Percentiles rank a stretch among this genome's conserved stretches.
These are phyloP conservation scores for Chrysodeixis includens DNA, from an alignment of 2,888 invertebrate species.

Conservation along the genomic window DNA sequence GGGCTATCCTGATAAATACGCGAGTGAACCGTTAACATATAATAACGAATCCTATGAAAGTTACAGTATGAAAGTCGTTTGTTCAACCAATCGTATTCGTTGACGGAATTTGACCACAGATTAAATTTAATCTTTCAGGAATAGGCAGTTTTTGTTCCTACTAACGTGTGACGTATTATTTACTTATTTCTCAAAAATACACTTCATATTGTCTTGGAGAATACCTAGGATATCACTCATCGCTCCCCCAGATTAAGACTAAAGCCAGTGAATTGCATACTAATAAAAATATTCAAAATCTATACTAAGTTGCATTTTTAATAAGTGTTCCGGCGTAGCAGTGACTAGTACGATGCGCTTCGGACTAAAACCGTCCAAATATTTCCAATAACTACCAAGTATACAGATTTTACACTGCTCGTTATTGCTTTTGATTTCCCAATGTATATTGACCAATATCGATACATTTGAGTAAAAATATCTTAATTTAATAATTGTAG, in stretches of 20 bases:
- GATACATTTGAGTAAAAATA: slow-evolving; percentile 4
- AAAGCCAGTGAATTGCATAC: slow-evolving; percentile 26
- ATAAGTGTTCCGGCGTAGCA: slow-evolving; percentile 46
- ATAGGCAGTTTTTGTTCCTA: neutral
- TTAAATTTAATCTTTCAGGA: neutral
- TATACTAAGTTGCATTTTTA: slow-evolving; percentile 57
- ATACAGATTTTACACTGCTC: slow-evolving; percentile 1
- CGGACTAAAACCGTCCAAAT: slow-evolving; percentile 26
- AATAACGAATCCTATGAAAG: too few species aligned
- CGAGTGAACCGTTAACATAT: too few species aligned
- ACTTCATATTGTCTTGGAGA: slow-evolving; percentile 63
- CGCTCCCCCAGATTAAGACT: slow-evolving; percentile 40
- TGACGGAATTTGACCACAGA: neutral
- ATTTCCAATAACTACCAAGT: slow-evolving; percentile 13
- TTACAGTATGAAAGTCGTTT: too few species aligned
- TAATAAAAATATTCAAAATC: slow-evolving; percentile 20
- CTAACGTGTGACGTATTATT: slow-evolving; percentile 14
- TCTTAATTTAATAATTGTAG: slow-evolving; percentile 7
- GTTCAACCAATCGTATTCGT: too few species aligned
- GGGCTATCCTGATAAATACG: too few species aligned
- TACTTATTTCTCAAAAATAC: slow-evolving; percentile 58
- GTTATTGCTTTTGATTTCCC: neutral
- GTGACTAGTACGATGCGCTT: slow-evolving; percentile 48
- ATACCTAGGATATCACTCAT: slow-evolving; percentile 48
- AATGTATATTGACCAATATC: slow-evolving; percentile 8